Evolutionary conservation across 2,797 vertebrate species (phyloP).

Genomic region (Bradypodion ventrale): DNA sequence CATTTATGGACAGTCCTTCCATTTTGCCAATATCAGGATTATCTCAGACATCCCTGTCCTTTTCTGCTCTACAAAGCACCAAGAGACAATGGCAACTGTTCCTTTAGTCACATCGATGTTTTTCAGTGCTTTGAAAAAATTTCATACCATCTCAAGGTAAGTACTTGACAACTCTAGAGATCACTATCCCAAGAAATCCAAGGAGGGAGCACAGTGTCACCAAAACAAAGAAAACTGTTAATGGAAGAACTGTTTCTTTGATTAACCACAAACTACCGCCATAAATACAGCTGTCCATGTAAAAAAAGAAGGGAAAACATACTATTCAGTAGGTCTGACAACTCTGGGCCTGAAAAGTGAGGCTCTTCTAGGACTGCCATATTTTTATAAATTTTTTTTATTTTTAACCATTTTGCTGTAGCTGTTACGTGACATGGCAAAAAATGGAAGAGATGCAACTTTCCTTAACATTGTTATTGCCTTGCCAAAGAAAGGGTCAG

Average conservation of each 20-base stretch:
- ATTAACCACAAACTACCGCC: neutral
- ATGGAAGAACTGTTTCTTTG: neutral
- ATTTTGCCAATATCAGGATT: neutral
- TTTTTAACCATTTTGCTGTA: too few species aligned
- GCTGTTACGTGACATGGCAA: neutral
- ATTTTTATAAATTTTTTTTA: too few species aligned
- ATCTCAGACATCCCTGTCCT: neutral
- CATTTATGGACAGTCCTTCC: neutral
- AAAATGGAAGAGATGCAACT: neutral
- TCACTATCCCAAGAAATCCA: too few species aligned
- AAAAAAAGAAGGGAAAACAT: neutral
- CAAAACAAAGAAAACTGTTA: neutral
- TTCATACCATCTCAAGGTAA: too few species aligned
- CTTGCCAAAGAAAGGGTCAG: neutral
- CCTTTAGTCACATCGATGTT: too few species aligned
- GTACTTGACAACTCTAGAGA: too few species aligned
- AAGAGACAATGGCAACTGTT: neutral
- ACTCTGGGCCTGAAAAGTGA: neutral
- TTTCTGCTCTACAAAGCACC: neutral
- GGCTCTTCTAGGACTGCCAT: neutral
- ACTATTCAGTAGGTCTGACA: neutral
- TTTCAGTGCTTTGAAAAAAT: too few species aligned
- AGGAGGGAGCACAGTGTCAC: too few species aligned
- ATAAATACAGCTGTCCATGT: constrained; percentile 1
- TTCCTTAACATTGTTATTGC: neutral